Base-by-base conservation (phyloP, 2,888 invertebrate genomes). In the Schizaphis graminum region DNA sequence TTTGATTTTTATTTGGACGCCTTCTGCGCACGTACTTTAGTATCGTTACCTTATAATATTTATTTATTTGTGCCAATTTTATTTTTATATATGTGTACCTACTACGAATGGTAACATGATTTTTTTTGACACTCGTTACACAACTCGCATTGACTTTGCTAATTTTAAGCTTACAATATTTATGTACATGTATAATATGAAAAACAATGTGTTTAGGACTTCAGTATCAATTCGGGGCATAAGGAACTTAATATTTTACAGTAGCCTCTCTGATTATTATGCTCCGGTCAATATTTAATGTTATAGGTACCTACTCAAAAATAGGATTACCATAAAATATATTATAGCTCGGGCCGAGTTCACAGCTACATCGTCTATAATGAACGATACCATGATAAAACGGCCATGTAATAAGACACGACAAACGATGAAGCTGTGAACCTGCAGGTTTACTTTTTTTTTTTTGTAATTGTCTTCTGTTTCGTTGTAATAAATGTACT, bases 11-110 rank as follows among this genome's bases (percentile, higher is more conserved):
- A 61, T 44, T 67, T 7, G n/a, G 61, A 67, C 61, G 24, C 10
- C 90, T 44, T n/a, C 24, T 47, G 2, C 44, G 41, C 41, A 24
- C 28, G 0, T 57, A 85, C 57, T 86, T 56, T 86, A 91, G 91
- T 57, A 44, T 57, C 57, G 91, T 91, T 91, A 91, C 91, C 91
- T 91, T 91, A 86, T n/a, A 24, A 86, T 91, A 85, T 91, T 91
- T 91, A 91, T 91, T 91, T 84, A 47, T 85, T 91, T 28, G 91
- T 86, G 91, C 91, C 91, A 91, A 28, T 86, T 85, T 13, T 91
- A 44, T 21, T 56, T 85, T 85, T 85, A 56, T 85, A 24, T 16
- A n/a, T 11, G 44, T 44, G 44, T 67, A 49, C n/a, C 24, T 28
- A 8, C 28, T n/a, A 2, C 21, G 44, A 44, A 61, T 90, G 24